phyloP scores from a whole-genome alignment of 2,113 vertebrate species.

The Neogale vison region DNA sequence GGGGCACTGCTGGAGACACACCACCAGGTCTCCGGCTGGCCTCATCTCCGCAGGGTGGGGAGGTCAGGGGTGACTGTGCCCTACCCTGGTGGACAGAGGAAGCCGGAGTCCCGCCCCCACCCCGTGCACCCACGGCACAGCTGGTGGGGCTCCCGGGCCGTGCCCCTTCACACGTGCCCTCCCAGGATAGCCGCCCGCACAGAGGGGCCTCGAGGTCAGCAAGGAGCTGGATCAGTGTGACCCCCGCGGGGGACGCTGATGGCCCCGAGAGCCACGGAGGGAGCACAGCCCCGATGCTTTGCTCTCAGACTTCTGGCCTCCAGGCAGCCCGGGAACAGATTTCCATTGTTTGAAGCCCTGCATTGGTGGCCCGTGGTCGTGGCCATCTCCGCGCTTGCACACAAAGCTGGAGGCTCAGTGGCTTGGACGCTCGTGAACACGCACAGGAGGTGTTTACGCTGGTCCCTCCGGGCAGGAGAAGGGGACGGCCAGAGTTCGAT shows the following conservation, averaged over 20 bases:
- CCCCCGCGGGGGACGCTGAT: neutral
- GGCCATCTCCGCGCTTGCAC: no score
- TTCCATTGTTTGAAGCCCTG: no score
- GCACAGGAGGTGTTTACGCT: neutral
- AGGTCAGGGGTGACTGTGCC: accelerated
- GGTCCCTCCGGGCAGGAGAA: neutral
- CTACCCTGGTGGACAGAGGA: neutral
- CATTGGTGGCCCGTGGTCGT: neutral
- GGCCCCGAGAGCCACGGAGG: neutral
- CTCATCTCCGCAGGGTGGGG: neutral
- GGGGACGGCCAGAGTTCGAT: neutral
- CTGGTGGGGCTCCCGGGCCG: accelerated
- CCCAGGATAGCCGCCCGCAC: neutral
- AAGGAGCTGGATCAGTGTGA: no score
- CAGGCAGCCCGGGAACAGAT: neutral
- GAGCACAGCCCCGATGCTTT: neutral
- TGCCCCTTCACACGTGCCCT: neutral
- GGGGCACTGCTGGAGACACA: accelerated
- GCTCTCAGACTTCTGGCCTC: neutral
- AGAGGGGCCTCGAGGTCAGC: neutral
- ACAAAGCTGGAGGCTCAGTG: neutral
- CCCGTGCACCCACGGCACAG: accelerated
- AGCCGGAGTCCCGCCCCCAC: accelerated
- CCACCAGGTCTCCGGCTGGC: no score
- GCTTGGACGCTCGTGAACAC: neutral